Conservation (phyloP, 2,797 vertebrate genomes). For the Xiphorhynchus erythropygius region DNA sequence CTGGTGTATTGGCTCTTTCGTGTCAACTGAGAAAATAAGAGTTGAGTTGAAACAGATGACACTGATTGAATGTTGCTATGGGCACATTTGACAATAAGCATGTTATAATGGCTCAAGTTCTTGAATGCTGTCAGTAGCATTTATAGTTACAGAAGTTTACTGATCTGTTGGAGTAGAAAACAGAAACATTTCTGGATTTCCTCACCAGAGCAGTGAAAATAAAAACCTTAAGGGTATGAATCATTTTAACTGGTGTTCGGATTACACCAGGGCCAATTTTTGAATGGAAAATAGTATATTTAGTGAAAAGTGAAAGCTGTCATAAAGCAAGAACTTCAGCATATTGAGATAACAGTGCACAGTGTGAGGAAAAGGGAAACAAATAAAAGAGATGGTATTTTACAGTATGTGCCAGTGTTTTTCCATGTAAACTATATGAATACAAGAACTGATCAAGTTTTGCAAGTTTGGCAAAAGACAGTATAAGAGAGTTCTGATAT, state of each 20-base stretch:
- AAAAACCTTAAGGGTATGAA: neutral
- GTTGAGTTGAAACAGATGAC: constrained; percentile 6
- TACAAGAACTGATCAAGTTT: neutral
- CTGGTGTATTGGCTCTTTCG: neutral
- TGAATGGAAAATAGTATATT: neutral
- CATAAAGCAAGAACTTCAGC: neutral
- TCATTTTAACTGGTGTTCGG: neutral
- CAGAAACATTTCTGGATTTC: neutral
- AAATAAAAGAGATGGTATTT: neutral
- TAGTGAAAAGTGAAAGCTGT: neutral
- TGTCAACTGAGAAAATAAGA: neutral
- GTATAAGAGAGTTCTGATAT: neutral
- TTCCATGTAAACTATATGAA: neutral
- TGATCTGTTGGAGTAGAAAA: neutral
- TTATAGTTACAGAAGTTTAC: neutral
- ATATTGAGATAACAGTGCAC: neutral
- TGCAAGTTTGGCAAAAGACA: neutral
- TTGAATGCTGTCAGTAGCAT: neutral
- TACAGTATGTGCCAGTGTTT: neutral
- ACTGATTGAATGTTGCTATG: neutral
- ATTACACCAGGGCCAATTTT: neutral
- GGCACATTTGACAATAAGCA: neutral
- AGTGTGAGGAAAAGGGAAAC: accelerated
- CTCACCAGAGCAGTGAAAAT: neutral
- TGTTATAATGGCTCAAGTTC: neutral